Base-by-base conservation (phyloP, 2,113 vertebrate species). In the Catagonus wagneri region DNA sequence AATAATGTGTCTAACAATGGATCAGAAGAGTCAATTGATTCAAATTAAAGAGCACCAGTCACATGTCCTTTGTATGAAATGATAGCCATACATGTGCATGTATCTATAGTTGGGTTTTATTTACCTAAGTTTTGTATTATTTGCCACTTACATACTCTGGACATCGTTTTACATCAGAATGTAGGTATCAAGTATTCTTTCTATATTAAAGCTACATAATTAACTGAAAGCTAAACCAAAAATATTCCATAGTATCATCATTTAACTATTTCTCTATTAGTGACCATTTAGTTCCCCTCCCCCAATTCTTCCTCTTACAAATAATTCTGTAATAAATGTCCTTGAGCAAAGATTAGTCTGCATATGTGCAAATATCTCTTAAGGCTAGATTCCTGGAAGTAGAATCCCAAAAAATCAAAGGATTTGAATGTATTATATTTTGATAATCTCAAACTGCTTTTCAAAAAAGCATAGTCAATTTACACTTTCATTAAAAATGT, bases 181-280 rank as follows among this genome's bases (percentile, higher is more conserved):
- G 39, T 19, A 63, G 9, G 1, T 76, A 60, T 13, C 78, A 65
- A 69, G 56, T 63, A 75, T 34, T 69, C 44, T 61, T 44, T 68
- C 72, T 27, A 79, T 25, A 84, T 90, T 71, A 95, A 95, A 89
- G 76, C 34, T 76, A 75, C 5, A 3, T 29, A 93, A 89, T 39
- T 52, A 60, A 60, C 76, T 50, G 66, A 44, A 83, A 91, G 58
- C 34, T 63, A 34, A 80, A 72, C n/a, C 44, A 32, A 66, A 69
- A 81, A 52, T 20, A 90, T n/a, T 68, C 15, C 36, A 44, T 11
- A 61, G 1, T 14, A 58, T 84, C 27, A 89, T 20, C 60, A 61
- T 68, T 93, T 63, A 92, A 76, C 58, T 90, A 79, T 32, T 83
- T 83, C 52, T 32, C 36, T 72, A 27, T 34, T 13, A 44, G 32